Evolutionary conservation across 2,797 vertebrate genomes (phyloP).

Genomic region (Sebastes diaconus): DNA sequence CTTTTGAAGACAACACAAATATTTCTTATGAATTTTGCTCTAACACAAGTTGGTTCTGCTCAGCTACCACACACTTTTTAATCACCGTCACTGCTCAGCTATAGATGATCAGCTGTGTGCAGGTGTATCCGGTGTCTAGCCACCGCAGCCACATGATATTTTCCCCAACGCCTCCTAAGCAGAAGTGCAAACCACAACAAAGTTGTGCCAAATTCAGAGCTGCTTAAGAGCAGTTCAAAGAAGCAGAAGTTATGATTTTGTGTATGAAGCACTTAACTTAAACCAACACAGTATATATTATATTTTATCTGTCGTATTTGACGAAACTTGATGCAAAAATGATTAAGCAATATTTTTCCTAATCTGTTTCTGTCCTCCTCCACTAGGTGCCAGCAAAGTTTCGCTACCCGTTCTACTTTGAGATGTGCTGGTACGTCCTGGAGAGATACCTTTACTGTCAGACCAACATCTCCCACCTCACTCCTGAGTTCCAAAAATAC

Average conservation of each 20-base stretch:
- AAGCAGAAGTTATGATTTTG: neutral
- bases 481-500: conserved; percentile 96
- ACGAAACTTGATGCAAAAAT: neutral
- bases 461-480: conserved; percentile 92
- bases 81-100: neutral
- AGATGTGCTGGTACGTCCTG: conserved; percentile 99
- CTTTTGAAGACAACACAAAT: neutral
- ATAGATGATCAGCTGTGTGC: neutral
- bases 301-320: neutral
- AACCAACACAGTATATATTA: neutral
- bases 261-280: neutral
- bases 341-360: neutral
- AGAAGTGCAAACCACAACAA: conserved; percentile 13
- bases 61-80: neutral
- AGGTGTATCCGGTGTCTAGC: neutral
- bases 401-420: conserved; percentile 97
- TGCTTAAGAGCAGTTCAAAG: neutral
- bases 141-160: neutral
- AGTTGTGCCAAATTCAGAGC: neutral
- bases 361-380: neutral
- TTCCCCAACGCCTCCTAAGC: neutral
- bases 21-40: neutral
- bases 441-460: conserved; percentile 96
- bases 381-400: conserved; percentile 96
- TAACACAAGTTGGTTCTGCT: neutral